Evolutionary conservation across 2,113 vertebrate species (phyloP), one percentile per base, ranked within the genome.

Genomic region (Mesoclemmys tuberculata): DNA sequence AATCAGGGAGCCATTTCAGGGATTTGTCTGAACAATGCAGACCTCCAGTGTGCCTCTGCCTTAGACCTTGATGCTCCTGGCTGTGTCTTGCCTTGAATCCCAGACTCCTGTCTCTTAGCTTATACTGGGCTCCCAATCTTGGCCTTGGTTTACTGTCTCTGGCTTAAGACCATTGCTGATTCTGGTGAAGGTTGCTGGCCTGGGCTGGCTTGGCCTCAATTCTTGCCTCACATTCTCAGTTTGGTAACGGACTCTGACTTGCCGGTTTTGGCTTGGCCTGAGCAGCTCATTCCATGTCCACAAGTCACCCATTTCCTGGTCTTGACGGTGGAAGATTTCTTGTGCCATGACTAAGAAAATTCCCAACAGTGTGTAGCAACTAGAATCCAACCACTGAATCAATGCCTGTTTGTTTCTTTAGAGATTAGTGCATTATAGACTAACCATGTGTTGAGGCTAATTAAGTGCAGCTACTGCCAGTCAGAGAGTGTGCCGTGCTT

Each of bases 391-490:
- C 2, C 0, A 0, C 81, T 84, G 46, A 38, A 78, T 48, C 54
- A 8, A 27, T 21, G 27, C 48, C 51, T 89, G 41, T 52, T 77
- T 1, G 1, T 91, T 96, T 87, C 4, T 3, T 55, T 79, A 80
- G 85, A 89, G 64, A 75, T 84, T 5, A 55, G 41, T 1, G 1
- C 49, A 1, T 93, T 95, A 44, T 54, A 0, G 2, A 21, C 24
- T 71, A 51, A 48, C 51, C 87, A 78, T 81, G 48, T 81, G 49
- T 80, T 26, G 49, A 84, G 35, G 84, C 89, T 93, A 84, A 89
- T 95, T 82, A 94, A 85, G 90, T 93, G 31, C 21, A 75, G 10
- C 77, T 90, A 26, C 86, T 91, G 80, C 54, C 48, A 41, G 27
- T 93, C 90, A 75, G 52, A 31, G 8, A 79, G 44, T 0, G 0